These are phyloP conservation scores for Clepsis dumicolana DNA, from an alignment of 2,888 invertebrate genomes.

Conservation along the genomic window DNA sequence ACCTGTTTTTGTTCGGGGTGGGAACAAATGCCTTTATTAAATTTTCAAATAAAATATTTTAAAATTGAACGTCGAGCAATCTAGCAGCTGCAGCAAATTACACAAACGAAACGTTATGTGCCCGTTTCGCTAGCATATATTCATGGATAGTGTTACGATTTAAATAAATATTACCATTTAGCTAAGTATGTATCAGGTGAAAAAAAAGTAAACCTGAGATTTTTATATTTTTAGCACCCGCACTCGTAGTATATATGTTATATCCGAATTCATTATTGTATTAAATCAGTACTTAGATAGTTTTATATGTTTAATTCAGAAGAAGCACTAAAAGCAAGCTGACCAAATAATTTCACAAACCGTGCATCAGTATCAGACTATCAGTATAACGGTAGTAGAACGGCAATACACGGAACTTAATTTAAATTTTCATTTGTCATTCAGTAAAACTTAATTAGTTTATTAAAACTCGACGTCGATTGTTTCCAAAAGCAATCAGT, in stretches of 20 bases:
- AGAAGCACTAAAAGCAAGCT: not conserved
- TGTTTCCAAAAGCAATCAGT: conserved; percentile 40
- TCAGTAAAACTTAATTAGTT: conserved; percentile 15
- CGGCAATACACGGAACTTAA: conserved; percentile 4
- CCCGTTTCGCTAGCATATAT: not conserved
- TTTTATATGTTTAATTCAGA: no score
- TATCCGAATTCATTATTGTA: no score
- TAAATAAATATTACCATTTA: no score
- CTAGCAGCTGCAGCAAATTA: not conserved
- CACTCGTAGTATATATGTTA: no score
- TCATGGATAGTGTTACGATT: no score
- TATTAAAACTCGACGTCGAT: conserved; percentile 32
- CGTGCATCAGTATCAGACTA: no score
- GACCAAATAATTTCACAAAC: not conserved
- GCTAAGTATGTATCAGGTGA: no score
- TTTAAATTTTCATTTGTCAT: conserved; percentile 10
- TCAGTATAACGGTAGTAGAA: not conserved
- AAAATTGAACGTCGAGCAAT: not conserved
- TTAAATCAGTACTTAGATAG: no score
- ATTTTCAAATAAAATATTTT: not conserved
- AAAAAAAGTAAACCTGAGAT: no score
- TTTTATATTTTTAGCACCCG: no score
- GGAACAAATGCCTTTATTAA: not conserved
- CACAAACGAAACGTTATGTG: not conserved
- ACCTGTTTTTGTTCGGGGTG: not conserved